Conservation (phyloP, 2,888 invertebrate genomes). For the Drosophila kuntzei region DNA sequence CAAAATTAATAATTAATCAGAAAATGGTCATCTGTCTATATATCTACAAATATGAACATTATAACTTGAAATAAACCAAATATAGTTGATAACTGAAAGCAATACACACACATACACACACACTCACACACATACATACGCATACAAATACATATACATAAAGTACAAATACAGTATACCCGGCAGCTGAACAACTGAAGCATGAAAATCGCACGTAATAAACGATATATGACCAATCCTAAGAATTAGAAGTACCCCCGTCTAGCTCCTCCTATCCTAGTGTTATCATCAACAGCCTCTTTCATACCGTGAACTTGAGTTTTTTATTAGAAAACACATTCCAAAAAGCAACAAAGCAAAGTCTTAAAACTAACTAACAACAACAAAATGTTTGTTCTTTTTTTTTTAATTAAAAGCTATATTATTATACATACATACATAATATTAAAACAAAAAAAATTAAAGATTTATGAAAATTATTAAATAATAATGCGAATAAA, state of each 20-base stretch:
- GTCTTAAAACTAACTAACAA: constrained; percentile 69
- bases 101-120: constrained; percentile 44
- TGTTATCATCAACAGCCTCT: constrained; percentile 17
- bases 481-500: constrained; percentile 78
- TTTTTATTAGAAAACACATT: constrained; percentile 77
- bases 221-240: constrained; percentile 38
- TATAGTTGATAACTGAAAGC: constrained; percentile 69
- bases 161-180: constrained; percentile 68
- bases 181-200: constrained; percentile 26
- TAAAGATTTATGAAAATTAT: constrained; percentile 48
- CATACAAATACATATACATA: constrained; percentile 46
- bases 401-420: constrained; percentile 30
- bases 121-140: constrained; percentile 34
- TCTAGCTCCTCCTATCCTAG: constrained; percentile 16
- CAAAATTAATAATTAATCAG: constrained; percentile 17
- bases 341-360: constrained; percentile 81
- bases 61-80: constrained; percentile 70
- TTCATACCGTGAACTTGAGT: constrained; percentile 43
- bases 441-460: constrained; percentile 31
- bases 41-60: constrained; percentile 34
- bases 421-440: constrained; percentile 23
- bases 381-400: constrained; percentile 53
- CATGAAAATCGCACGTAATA: constrained; percentile 24
- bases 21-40: constrained; percentile 29
- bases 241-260: constrained; percentile 22